Base-by-base conservation (phyloP, 2,797 vertebrate species). In the Sebastes matsubarae region DNA sequence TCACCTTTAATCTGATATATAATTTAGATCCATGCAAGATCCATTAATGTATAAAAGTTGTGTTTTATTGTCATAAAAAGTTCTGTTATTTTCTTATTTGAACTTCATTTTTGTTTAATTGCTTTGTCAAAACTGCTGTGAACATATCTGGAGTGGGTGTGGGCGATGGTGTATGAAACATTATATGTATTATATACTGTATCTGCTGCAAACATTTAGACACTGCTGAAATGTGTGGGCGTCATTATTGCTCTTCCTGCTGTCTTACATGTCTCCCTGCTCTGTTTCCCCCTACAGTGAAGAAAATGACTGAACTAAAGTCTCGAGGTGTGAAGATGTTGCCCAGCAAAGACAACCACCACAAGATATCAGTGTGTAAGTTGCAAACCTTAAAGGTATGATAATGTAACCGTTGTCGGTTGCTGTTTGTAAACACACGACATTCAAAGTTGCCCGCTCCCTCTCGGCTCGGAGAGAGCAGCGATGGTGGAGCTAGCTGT, bases 351-450 rank as follows among this genome's bases (percentile, higher is more conserved):
- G 98, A 99, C 92, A 99, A 96, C 88, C 97, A 97, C 94, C 98
- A 98, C 96, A 99, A 99, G 96, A 98, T 98, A 66, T 99, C 98
- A 92, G 98, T 99, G 91, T 97, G 99, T 99, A 97, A 97, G 99
- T 99, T 4, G 8, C 13, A 50, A 16, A 30, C 8, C 6, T 25
- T 12, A 54, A 54, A 52, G 18, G 18, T 52, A n/a, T 52, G 18
- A 52, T 52, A 50, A 50, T 20, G 46, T 52, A 52, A 52, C 46
- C 46, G 8, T 52, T 52, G 46, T 52, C 42, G 42, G 42, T 50
- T 50, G 16, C 16, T n/a, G 46, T 52, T 52, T 52, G 46, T 52
- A 52, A 52, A 20, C 46, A 52, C 18, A 1, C 2, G 7, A 8
- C 8, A 52, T 9, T n/a, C 46, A n/a, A 52, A 52, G 46, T 4